phyloP scores from a whole-genome alignment of 2,797 vertebrate species.

The Hydrophis major region DNA sequence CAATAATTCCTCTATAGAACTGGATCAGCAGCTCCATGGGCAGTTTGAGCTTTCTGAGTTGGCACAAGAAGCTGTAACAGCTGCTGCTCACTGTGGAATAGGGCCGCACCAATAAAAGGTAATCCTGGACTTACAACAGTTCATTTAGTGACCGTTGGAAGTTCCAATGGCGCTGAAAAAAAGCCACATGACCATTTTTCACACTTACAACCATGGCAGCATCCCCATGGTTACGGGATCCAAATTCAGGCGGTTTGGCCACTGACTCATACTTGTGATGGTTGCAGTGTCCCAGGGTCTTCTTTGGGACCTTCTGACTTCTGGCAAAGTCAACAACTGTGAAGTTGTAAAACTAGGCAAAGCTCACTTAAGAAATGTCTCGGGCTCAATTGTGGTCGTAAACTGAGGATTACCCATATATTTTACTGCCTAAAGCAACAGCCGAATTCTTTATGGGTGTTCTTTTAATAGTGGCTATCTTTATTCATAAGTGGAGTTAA shows the following conservation, averaged over 20 bases:
- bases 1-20: too few relatives aligned
- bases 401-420: neutral
- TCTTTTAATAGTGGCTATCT: neutral
- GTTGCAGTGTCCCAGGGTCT: neutral
- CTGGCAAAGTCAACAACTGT: neutral
- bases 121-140: neutral
- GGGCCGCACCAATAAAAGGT: neutral
- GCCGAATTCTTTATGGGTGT: neutral
- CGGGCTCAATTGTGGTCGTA: neutral
- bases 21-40: too few relatives aligned
- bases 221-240: neutral
- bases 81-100: neutral
- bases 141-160: neutral
- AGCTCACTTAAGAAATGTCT: neutral
- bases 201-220: neutral
- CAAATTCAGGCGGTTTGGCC: too few relatives aligned
- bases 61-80: neutral
- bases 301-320: neutral
- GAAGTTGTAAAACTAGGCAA: neutral
- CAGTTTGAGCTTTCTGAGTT: too few relatives aligned
- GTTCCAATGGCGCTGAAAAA: neutral
- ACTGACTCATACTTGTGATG: neutral
- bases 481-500: neutral
- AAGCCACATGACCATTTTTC: neutral
- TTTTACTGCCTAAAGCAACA: neutral